Conservation (phyloP, 2,797 vertebrate species). For the Aulostomus chinensis region DNA sequence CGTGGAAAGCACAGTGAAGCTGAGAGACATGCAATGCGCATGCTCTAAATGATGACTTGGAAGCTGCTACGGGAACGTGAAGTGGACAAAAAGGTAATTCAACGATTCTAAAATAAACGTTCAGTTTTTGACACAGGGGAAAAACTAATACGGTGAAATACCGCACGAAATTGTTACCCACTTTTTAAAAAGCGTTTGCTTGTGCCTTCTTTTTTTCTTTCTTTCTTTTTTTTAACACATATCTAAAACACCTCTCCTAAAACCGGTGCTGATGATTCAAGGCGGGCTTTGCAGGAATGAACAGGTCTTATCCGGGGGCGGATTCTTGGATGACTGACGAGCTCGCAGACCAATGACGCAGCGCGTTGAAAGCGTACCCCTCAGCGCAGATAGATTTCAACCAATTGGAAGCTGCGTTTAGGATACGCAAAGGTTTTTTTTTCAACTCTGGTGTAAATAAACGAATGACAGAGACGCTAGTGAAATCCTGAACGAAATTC, state of each 20-base stretch:
- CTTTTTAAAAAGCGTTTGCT: not conserved
- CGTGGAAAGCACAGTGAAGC: slow-evolving; percentile 15
- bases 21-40: slow-evolving; percentile 28
- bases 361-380: slow-evolving; percentile 18
- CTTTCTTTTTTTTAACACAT: no score
- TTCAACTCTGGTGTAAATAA: slow-evolving; percentile 81
- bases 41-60: slow-evolving; percentile 11
- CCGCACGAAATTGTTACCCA: no score
- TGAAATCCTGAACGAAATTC: slow-evolving; percentile 43
- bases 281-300: not conserved
- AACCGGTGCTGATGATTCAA: not conserved
- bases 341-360: slow-evolving; percentile 44
- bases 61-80: slow-evolving; percentile 57
- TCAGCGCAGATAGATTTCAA: slow-evolving; percentile 63
- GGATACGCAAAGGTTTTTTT: slow-evolving; percentile 34
- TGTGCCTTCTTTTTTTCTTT: no score
- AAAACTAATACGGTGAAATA: no score
- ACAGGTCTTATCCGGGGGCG: slow-evolving; percentile 5
- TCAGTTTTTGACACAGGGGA: no score
- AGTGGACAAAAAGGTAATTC: slow-evolving; percentile 60
- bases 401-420: slow-evolving; percentile 72
- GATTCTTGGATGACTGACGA: slow-evolving; percentile 34
- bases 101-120: no score
- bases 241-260: no score
- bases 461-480: slow-evolving; percentile 67